Evolutionary conservation across 2,888 invertebrate species (phyloP).

Genomic region (Elmis aenea): DNA sequence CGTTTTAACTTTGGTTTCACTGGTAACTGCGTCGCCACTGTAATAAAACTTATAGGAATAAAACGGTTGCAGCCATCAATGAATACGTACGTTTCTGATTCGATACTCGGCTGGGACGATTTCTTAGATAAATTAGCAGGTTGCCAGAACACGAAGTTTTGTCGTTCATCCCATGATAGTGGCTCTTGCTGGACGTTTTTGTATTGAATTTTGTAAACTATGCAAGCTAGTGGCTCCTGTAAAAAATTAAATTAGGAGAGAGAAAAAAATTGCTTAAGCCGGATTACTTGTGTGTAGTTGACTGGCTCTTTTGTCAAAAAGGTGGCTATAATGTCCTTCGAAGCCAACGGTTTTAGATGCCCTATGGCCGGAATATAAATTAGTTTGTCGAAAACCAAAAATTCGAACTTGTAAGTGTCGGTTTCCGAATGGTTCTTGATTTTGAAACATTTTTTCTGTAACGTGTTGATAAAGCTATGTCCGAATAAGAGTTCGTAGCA

Average conservation of each 20-base stretch:
- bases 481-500: conserved; percentile 44
- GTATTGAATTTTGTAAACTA: conserved; percentile 34
- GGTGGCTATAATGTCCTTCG: conserved; percentile 51
- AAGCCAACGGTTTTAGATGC: conserved; percentile 43
- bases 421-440: conserved; percentile 43
- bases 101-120: too few species aligned
- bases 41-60: too few species aligned
- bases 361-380: conserved; percentile 50
- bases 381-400: conserved; percentile 35
- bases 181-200: conserved; percentile 23
- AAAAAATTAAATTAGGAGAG: too few species aligned
- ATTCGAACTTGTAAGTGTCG: conserved; percentile 44
- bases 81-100: too few species aligned
- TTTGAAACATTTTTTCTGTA: conserved; percentile 42
- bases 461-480: conserved; percentile 36
- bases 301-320: conserved; percentile 48
- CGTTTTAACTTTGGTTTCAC: conserved; percentile 25
- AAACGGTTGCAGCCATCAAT: too few species aligned
- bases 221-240: conserved; percentile 29
- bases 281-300: conserved; percentile 34
- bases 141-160: conserved; percentile 40
- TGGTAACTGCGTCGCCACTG: too few species aligned
- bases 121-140: too few species aligned
- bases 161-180: conserved; percentile 47
- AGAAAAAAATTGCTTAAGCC: too few species aligned